Percentiles rank a stretch among this genome's conserved stretches.
Conservation (phyloP, 2,888 invertebrate genomes). For the Cyrtodaria siliqua region DNA sequence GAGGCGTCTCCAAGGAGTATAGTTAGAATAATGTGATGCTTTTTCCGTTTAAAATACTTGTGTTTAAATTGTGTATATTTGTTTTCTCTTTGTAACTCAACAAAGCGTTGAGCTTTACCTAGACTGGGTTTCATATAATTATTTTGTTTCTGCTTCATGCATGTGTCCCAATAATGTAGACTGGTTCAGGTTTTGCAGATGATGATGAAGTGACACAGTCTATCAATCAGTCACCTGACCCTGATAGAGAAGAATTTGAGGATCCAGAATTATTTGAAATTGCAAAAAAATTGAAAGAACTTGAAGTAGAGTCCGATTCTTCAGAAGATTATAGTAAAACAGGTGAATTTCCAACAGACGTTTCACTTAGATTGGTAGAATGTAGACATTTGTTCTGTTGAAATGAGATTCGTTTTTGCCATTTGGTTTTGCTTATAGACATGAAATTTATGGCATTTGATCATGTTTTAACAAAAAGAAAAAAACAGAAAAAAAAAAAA, state of each 20-base stretch:
- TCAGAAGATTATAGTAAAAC: conserved; percentile 69
- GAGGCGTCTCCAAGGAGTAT: no score
- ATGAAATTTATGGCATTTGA: no score
- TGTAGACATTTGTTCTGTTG: not conserved
- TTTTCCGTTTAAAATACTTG: no score
- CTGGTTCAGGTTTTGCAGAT: conserved; percentile 73
- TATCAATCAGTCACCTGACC: conserved; percentile 67
- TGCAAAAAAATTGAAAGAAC: conserved; percentile 74
- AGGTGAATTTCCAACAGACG: conserved; percentile 61
- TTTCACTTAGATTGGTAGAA: conserved; percentile 25
- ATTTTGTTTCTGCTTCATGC: conserved; percentile 4
- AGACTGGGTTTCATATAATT: no score
- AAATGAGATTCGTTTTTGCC: no score
- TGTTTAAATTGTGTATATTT: no score
- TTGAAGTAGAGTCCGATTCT: conserved; percentile 70
- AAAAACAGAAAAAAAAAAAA: no score
- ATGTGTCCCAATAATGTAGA: conserved; percentile 19
- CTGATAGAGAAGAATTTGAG: conserved; percentile 69
- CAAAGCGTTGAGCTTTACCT: no score
- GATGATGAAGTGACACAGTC: conserved; percentile 68
- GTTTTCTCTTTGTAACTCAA: no score
- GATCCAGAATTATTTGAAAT: conserved; percentile 79
- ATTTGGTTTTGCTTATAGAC: no score
- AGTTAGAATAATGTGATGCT: no score
- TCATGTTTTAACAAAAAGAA: no score